Percentiles rank a stretch among this genome's conserved stretches.
Conservation (phyloP, 2,113 vertebrate species). For the Sylvia atricapilla region DNA sequence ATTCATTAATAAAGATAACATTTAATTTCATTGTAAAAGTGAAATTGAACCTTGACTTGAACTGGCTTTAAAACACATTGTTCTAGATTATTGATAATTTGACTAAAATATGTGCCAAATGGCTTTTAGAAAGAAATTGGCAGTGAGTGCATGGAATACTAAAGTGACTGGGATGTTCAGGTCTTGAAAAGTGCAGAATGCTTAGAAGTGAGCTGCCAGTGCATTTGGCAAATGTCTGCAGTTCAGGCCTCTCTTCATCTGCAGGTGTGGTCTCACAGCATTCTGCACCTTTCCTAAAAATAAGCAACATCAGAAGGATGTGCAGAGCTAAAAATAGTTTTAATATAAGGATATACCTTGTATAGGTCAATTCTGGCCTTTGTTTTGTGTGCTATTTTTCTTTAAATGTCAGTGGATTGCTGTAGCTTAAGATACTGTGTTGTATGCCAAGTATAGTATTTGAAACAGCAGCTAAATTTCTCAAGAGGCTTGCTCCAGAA, state of each 20-base stretch:
- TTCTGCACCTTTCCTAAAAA: neutral
- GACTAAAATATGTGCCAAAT: conserved; percentile 38
- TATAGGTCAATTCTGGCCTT: neutral
- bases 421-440: neutral
- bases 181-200: neutral
- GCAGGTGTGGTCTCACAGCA: neutral
- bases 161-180: neutral
- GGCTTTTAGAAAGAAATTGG: conserved; percentile 18
- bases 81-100: conserved; percentile 30
- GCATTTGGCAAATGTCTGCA: neutral
- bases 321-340: neutral
- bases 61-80: neutral
- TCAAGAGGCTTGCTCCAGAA: neutral
- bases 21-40: conserved; percentile 38
- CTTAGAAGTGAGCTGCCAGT: neutral
- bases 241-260: neutral
- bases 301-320: neutral
- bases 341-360: neutral
- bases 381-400: neutral
- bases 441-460: neutral
- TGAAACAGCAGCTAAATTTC: neutral
- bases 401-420: neutral
- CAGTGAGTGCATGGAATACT: neutral
- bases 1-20: conserved; percentile 41
- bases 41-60: conserved; percentile 28